Percentiles rank a stretch among this genome's conserved stretches.
These are phyloP conservation scores for Dunckerocampus dactyliophorus DNA, from an alignment of 2,113 vertebrate genomes.

Conservation along the genomic window DNA sequence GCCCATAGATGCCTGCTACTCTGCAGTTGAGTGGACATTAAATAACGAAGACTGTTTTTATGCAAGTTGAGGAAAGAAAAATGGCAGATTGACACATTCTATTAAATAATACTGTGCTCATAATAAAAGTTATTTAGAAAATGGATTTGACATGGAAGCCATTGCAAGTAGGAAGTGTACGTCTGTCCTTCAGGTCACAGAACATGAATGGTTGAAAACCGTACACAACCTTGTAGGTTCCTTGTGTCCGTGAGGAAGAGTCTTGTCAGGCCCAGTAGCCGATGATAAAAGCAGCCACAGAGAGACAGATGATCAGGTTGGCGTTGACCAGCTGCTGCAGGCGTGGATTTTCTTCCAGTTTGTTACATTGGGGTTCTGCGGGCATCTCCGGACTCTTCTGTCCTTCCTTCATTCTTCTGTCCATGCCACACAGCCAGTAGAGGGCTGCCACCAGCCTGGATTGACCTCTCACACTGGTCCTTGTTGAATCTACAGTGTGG, in stretches of 20 bases:
- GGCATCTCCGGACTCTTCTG: accelerated
- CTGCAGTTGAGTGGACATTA: too few species aligned
- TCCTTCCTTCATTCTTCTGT: conserved; percentile 34
- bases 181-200: too few species aligned
- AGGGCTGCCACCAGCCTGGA: conserved; percentile 71
- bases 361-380: conserved; percentile 27
- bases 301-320: conserved; percentile 81
- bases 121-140: too few species aligned
- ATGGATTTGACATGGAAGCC: not conserved
- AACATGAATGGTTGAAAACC: not conserved
- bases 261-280: conserved; percentile 82
- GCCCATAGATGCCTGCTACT: too few species aligned
- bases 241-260: conserved; percentile 7
- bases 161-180: not conserved
- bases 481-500: conserved; percentile 32
- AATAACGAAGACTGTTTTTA: too few species aligned
- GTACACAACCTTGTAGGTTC: conserved; percentile 1
- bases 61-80: too few species aligned
- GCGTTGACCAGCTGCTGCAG: conserved; percentile 73
- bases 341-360: conserved; percentile 73
- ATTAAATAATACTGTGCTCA: too few species aligned
- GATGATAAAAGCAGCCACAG: conserved; percentile 79
- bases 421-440: conserved; percentile 92
- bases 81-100: too few species aligned
- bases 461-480: conserved; percentile 10